These are phyloP conservation scores for Nyleta sp. DNA, from an alignment of 2,888 invertebrate genomes.

Conservation along the genomic window DNA sequence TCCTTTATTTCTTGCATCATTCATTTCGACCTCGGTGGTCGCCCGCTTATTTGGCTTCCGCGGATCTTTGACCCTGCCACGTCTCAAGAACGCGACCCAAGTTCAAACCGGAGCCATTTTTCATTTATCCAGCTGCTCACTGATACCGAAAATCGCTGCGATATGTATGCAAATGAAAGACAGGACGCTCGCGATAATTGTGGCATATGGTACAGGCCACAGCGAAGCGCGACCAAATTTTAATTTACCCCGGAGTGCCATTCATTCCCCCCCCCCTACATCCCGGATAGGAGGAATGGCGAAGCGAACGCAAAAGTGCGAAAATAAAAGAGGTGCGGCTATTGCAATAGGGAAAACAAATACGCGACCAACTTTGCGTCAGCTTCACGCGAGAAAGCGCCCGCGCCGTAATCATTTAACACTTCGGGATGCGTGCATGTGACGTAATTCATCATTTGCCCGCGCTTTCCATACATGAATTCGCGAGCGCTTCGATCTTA, in stretches of 20 bases:
- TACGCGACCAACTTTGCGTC: constrained; percentile 30
- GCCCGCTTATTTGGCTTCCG: constrained; percentile 56
- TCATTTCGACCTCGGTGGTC: constrained; percentile 63
- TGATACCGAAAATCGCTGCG: constrained; percentile 4
- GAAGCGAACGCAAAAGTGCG: constrained; percentile 25
- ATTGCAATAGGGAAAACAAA: constrained; percentile 31
- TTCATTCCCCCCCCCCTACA: constrained; percentile 30
- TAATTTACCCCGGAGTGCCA: constrained; percentile 41
- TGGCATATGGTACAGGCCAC: constrained; percentile 11
- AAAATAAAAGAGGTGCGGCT: constrained; percentile 9
- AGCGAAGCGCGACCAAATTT: constrained; percentile 38
- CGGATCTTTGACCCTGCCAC: constrained; percentile 48
- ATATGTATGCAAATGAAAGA: constrained; percentile 29
- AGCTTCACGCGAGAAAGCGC: constrained; percentile 21
- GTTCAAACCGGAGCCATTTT: constrained; percentile 22
- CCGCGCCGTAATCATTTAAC: constrained; percentile 22
- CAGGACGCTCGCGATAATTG: constrained; percentile 38
- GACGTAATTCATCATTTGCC: too few relatives aligned
- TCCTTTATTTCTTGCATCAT: constrained; percentile 56
- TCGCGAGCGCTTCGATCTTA: too few relatives aligned
- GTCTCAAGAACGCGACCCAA: constrained; percentile 32
- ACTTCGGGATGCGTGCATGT: too few relatives aligned
- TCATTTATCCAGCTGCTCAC: constrained; percentile 12
- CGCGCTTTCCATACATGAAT: too few relatives aligned
- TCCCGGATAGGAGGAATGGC: constrained; percentile 11